phyloP scores from a whole-genome alignment of 64 coral and sea anemone genomes.

The Anthopleura sola region DNA sequence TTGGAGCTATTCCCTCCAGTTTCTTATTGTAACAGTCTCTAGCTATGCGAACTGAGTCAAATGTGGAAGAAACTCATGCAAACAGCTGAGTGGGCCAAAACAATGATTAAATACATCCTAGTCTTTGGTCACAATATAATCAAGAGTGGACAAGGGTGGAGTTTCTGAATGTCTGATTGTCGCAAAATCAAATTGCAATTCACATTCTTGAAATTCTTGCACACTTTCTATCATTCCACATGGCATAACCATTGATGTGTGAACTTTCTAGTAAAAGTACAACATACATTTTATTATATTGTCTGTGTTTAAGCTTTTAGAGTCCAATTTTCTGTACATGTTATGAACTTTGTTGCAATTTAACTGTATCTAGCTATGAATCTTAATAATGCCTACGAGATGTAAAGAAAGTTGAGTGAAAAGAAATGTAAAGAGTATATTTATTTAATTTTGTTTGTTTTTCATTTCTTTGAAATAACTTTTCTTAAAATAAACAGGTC shows the following conservation, averaged over 20 bases:
- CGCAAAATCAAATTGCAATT: background rate
- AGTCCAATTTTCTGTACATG: background rate
- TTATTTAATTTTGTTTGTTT: background rate
- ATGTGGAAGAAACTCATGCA: too few species aligned
- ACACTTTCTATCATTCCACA: background rate
- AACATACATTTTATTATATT: too few species aligned
- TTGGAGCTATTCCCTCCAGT: too few species aligned
- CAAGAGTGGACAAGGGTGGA: background rate
- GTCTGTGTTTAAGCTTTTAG: background rate
- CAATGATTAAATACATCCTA: background rate
- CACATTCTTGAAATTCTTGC: background rate
- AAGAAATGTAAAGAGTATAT: background rate
- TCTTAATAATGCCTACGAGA: background rate
- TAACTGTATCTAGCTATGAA: background rate
- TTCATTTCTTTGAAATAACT: background rate
- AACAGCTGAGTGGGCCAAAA: too few species aligned
- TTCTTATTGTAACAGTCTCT: too few species aligned
- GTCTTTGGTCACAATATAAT: background rate
- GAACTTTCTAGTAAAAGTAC: background rate
- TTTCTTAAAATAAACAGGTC: background rate
- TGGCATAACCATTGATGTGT: background rate
- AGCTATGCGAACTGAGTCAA: too few species aligned
- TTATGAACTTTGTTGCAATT: too few species aligned
- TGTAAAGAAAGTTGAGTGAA: background rate
- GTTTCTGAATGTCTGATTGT: background rate